phyloP scores from a whole-genome alignment of 1,140 invertebrate species.

The Phortica variegata region DNA sequence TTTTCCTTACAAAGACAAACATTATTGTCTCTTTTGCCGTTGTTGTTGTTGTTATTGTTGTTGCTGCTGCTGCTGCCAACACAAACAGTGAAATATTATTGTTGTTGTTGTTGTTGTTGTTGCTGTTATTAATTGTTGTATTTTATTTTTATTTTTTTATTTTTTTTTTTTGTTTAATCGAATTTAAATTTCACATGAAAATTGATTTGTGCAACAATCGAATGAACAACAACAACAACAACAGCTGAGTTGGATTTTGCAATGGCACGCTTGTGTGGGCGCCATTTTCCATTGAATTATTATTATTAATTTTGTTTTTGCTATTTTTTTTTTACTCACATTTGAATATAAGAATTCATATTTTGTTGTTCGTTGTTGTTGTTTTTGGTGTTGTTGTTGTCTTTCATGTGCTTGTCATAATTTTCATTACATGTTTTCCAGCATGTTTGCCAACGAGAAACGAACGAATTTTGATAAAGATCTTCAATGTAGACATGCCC shows the following conservation, averaged over 20 bases:
- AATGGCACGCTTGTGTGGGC: slow-evolving; percentile 41
- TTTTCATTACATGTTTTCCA: slow-evolving; percentile 51
- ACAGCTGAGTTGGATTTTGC: slow-evolving; percentile 24
- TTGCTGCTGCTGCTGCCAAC: too few species aligned
- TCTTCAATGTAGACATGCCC: slow-evolving; percentile 29
- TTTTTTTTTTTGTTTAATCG: too few species aligned
- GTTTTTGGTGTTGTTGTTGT: background rate
- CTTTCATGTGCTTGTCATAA: slow-evolving; percentile 44
- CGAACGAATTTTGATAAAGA: slow-evolving; percentile 47
- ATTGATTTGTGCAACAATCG: slow-evolving; percentile 4
- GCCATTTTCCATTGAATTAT: slow-evolving; percentile 56
- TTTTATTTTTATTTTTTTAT: too few species aligned
- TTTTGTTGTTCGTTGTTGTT: slow-evolving; percentile 9
- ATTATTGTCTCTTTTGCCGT: too few species aligned
- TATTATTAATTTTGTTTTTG: slow-evolving; percentile 27
- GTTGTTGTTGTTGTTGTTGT: too few species aligned
- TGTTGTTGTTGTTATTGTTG: too few species aligned
- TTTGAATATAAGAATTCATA: slow-evolving; percentile 16
- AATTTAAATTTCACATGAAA: background rate
- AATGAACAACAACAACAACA: slow-evolving; percentile 1
- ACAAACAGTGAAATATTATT: too few species aligned
- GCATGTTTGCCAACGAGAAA: slow-evolving; percentile 38
- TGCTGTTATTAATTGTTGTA: too few species aligned
- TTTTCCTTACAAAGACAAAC: slow-evolving; percentile 22
- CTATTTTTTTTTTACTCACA: slow-evolving; percentile 13